A percentile compares a stretch with the other conserved stretches of the same genome.
Evolutionary conservation across 1,140 invertebrate species (phyloP).

Genomic region (Polypedilum pembai): DNA sequence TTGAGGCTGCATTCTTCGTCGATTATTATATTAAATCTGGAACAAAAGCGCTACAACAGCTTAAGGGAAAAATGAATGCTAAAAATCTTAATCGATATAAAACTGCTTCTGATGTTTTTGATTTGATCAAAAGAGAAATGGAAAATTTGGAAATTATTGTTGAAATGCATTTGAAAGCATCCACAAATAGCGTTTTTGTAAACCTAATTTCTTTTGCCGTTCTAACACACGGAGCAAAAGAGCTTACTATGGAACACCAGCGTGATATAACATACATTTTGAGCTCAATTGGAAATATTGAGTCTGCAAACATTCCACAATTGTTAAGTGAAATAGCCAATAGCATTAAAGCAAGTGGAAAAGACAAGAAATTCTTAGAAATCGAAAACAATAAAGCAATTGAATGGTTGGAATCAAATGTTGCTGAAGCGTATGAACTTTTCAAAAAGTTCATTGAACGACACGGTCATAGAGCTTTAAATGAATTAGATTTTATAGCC

Average conservation of each 20-base stretch:
- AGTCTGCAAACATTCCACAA: conserved; percentile 60
- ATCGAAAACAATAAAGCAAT: conserved; percentile 47
- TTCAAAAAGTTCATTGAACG: conserved; percentile 56
- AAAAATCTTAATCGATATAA: not conserved
- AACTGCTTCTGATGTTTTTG: not conserved
- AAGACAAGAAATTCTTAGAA: conserved; percentile 48
- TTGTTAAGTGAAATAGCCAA: conserved; percentile 49
- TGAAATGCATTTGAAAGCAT: conserved; percentile 2
- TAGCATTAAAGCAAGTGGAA: conserved; percentile 46
- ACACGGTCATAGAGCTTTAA: conserved; percentile 65
- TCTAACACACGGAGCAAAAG: conserved; percentile 40
- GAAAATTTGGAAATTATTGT: not conserved
- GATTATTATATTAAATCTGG: too few species aligned
- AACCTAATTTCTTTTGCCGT: conserved; percentile 23
- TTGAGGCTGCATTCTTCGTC: too few species aligned
- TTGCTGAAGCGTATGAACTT: conserved; percentile 45
- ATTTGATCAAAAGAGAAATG: not conserved
- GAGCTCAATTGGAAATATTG: conserved; percentile 55
- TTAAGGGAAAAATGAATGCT: not conserved
- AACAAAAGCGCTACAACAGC: not conserved
- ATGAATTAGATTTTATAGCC: conserved; percentile 62
- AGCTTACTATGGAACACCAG: conserved; percentile 52
- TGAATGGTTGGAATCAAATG: conserved; percentile 52
- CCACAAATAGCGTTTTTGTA: not conserved
- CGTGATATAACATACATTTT: conserved; percentile 55